A percentile compares a stretch with the other conserved stretches of the same genome.
phyloP scores from a whole-genome alignment of 2,888 invertebrate genomes.

The Desoria tigrina region DNA sequence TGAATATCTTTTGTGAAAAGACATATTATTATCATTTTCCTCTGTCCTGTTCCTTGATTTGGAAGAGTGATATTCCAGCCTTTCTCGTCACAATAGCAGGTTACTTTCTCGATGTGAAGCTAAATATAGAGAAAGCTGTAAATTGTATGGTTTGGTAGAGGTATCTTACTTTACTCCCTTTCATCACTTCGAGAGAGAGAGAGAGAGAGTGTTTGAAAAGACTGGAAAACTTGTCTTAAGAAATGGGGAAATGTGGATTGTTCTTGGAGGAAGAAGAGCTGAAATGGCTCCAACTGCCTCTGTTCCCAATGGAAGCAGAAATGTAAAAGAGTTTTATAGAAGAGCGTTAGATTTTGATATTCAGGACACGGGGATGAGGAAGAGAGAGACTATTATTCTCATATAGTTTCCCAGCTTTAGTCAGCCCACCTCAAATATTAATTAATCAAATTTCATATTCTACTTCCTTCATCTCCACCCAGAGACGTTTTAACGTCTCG shows the following conservation, averaged over 20 bases:
- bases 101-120: background rate
- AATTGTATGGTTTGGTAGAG: too few species aligned
- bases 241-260: background rate
- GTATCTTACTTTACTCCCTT: background rate
- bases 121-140: background rate
- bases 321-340: slow-evolving; percentile 4
- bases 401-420: background rate
- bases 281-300: background rate
- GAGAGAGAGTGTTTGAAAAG: too few species aligned
- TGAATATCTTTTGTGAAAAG: too few species aligned
- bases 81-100: background rate
- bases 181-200: background rate
- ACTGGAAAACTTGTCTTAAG: background rate
- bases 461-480: slow-evolving; percentile 8
- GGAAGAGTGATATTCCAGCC: background rate
- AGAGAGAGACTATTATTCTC: background rate
- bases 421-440: slow-evolving; percentile 34
- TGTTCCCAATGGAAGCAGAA: slow-evolving; percentile 9
- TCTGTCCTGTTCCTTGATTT: too few species aligned
- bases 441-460: slow-evolving; percentile 40
- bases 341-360: slow-evolving; percentile 1
- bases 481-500: background rate
- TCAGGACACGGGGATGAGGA: slow-evolving; percentile 8
- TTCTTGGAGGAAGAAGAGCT: background rate
- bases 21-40: too few species aligned